Base-by-base conservation (phyloP, 2,797 vertebrate genomes). In the Hippoglossus hippoglossus region DNA sequence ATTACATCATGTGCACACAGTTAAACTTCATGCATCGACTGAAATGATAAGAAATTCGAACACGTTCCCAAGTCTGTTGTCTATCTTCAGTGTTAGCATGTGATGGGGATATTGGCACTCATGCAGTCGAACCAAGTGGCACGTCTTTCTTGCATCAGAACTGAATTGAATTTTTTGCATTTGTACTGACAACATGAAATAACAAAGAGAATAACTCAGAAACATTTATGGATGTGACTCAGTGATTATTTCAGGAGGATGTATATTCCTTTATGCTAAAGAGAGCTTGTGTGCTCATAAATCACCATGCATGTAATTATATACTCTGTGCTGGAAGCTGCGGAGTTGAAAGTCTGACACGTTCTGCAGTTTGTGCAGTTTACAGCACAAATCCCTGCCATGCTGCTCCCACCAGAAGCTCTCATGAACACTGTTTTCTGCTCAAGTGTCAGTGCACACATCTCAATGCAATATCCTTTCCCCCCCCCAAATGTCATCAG, bases 311-410 rank as follows among this genome's bases (percentile, higher is more conserved):
- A 65, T 59, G 59, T 22, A 16, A 65, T 65, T 58, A 65, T 22
- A 26, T 26, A n/a, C 7, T 41, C 50, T 46, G 19, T 52, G 54
- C 24, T 41, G 46, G 25, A 50, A 52, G 54, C 47, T 58, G 31
- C n/a, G 2, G 19, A 0, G 47, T 47, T 55, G 15, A 62, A 54
- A 60, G 55, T 55, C 24, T 34, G 52, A 19, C 50, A 55, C 10
- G 12, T 62, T 54, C 47, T 74, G 50, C 50, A 49, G 63, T 54
- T 59, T 54, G n/a, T 53, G 57, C 56, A 60, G 41, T 67, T 62
- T 55, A 19, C 8, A 54, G 50, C 50, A 54, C 24, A 60, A 49
- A 34, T 49, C 39, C 63, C 11, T 61, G 28, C 60, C 57, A 55
- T 2, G 11, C 15, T 13, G 16, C 22, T 49, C 26, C 19, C 26